Evolutionary conservation across 1,140 invertebrate species (phyloP), one percentile per base, ranked within the genome.

Genomic region (Camponotus floridanus): DNA sequence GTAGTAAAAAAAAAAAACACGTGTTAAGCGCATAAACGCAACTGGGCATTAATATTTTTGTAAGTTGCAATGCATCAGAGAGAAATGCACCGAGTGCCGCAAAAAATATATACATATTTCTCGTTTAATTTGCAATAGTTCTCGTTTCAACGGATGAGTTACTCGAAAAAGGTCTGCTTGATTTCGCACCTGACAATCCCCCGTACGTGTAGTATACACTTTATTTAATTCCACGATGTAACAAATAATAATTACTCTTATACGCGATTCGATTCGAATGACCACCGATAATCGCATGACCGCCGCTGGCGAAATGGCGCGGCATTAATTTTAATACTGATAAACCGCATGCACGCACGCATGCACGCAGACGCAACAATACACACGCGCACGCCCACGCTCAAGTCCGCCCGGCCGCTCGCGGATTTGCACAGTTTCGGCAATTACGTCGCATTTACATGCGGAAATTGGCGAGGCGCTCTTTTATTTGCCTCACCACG

Each of bases 381-480:
- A 51, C 13, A 51, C 74, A 26, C 5, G 45, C 21, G 21, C 45
- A 51, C n/a, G 62, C 31, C 18, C 7, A 45, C 15, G 31, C 21
- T 36, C 26, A 45, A 4, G n/a, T 8, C 15, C 18, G 36, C 36
- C 36, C 18, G 26, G 11, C 48, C 15, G 15, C 3, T 57, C 45
- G 65, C 36, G 55, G 39, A 73, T 83, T 42, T 59, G 68, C 79
- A 62, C 79, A 62, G 79, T 83, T 83, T 83, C 42, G 68, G 68
- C 79, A 83, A 83, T 83, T 83, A 83, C 57, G 68, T 74, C 79
- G 79, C 79, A 83, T 83, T 83, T 74, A 83, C 79, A 83, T 83
- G 55, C 79, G 79, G 79, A 83, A 83, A 83, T 83, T 74, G 79
- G 79, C 79, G 51, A 55, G 62, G 64, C 67, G 18, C 71, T 74